Base-by-base conservation (phyloP, 2,113 vertebrate genomes). In the Hippopotamus amphibius region DNA sequence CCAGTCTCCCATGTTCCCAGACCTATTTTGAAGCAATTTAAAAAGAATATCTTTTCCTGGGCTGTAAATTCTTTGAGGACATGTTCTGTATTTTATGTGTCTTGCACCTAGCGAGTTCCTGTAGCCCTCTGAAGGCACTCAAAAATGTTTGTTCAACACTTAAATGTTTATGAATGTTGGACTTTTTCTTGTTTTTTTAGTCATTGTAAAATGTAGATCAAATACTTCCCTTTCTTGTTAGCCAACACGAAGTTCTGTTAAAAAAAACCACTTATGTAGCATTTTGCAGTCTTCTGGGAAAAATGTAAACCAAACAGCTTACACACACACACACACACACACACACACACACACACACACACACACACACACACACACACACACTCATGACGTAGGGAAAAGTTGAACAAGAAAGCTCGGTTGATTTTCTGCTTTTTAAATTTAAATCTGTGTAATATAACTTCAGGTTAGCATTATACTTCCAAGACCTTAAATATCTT, bases 401-500 rank as follows among this genome's bases (percentile, higher is more conserved):
- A 88, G 26, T 61, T 13, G 0, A 57, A 59, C 5, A 90, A 91
- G 48, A 91, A 97, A 94, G 16, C 63, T 85, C 17, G 41, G 65
- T 85, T 66, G 66, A 76, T 88, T 96, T 88, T 69, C 43, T 55
- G 46, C 53, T n/a, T 94, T 94, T 96, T 63, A 92, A 94, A 96
- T 77, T 43, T 91, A 71, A 30, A 84, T 85, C 33, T 94, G 68
- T 33, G n/a, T 65, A 79, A 57, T 86, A 72, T 48, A 79, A 87
- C 19, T 88, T 98, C 82, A 74, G 71, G 84, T 88, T 48, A 21
- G 24, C 43, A 55, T 83, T 83, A 76, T 79, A 66, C 22, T 28
- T 26, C 61, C 6, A 61, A 22, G n/a, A 66, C 24, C 82, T 65
- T 94, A 92, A 92, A 87, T 77, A 48, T 65, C 76, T 90, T 96